Evolutionary conservation across 1,140 invertebrate genomes (phyloP).

Genomic region (Drosophila ananassae): DNA sequence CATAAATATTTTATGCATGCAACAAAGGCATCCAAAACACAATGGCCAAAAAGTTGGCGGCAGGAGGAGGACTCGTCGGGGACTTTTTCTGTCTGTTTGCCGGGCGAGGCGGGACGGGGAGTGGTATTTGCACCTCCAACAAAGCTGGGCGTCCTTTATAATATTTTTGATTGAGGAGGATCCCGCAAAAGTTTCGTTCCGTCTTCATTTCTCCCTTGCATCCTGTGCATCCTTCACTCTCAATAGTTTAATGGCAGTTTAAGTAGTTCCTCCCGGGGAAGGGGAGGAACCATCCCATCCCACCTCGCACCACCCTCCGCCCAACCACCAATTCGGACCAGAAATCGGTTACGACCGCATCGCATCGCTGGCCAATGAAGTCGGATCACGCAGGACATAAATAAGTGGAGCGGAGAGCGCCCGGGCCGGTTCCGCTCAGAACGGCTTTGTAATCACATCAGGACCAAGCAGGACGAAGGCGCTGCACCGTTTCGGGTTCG

Average conservation of each 20-base stretch:
- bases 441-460: conserved; percentile 76
- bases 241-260: conserved; percentile 84
- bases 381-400: conserved; percentile 67
- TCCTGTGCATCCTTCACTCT: conserved; percentile 29
- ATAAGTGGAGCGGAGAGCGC: conserved; percentile 29
- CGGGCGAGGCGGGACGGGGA: not conserved
- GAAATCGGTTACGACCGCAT: conserved; percentile 36
- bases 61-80: conserved; percentile 5
- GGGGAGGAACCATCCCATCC: not conserved
- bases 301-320: too few relatives aligned
- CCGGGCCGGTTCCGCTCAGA: conserved; percentile 51
- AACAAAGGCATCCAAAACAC: conserved; percentile 75
- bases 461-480: conserved; percentile 18
- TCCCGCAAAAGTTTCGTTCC: conserved; percentile 20
- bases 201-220: conserved; percentile 9
- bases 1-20: conserved; percentile 81
- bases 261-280: conserved; percentile 70
- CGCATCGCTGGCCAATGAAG: conserved; percentile 9
- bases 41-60: conserved; percentile 52
- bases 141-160: conserved; percentile 70
- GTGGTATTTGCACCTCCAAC: conserved; percentile 74
- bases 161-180: conserved; percentile 52
- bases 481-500: conserved; percentile 60
- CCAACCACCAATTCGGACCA: not conserved
- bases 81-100: conserved; percentile 44